Evolutionary conservation across 2,888 invertebrate species (phyloP).

Genomic region (Aelia acuminata): DNA sequence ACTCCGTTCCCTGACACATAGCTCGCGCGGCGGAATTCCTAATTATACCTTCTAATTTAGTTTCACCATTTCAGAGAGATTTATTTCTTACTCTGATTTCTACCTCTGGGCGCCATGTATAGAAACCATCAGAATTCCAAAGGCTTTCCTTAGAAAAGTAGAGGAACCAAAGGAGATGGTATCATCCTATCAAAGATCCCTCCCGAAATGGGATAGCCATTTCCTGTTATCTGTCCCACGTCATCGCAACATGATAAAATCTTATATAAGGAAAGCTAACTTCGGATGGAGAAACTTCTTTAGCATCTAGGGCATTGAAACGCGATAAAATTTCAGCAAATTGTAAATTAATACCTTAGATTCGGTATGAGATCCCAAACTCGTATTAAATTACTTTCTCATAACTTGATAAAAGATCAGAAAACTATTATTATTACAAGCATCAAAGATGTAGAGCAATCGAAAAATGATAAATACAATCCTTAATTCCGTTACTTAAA

Average conservation of each 20-base stretch:
- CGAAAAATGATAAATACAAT: no score
- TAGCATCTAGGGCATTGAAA: neutral
- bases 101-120: neutral
- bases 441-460: no score
- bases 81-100: neutral
- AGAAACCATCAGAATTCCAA: neutral
- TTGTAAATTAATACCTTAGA: no score
- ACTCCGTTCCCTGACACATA: neutral
- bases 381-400: no score
- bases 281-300: neutral
- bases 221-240: neutral
- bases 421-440: no score
- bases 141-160: neutral
- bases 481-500: no score
- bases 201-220: neutral
- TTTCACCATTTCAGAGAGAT: neutral
- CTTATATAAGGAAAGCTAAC: neutral
- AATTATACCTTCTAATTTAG: neutral
- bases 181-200: neutral
- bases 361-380: no score
- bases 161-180: neutral
- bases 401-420: no score
- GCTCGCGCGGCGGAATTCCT: neutral
- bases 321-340: neutral
- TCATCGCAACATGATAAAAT: neutral